phyloP scores from a whole-genome alignment of 2,113 vertebrate genomes.

The Daphoenositta chrysoptera region DNA sequence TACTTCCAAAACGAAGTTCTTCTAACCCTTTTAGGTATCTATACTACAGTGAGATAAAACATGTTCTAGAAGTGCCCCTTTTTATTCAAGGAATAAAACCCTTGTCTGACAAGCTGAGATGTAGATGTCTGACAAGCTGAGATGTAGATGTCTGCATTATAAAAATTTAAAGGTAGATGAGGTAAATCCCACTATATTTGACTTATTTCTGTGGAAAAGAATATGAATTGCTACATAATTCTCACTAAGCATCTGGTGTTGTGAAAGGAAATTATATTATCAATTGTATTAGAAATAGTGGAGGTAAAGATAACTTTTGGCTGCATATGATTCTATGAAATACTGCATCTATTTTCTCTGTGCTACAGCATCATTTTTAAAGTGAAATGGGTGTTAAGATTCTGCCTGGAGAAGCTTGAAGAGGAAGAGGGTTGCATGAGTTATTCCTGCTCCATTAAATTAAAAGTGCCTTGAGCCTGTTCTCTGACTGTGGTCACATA shows the following conservation, averaged over 20 bases:
- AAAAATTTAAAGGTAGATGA: not conserved
- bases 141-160: not conserved
- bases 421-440: not conserved
- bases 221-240: conserved; percentile 4
- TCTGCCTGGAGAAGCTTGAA: not conserved
- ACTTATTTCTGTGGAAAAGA: not conserved
- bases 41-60: not conserved
- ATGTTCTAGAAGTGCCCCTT: not conserved
- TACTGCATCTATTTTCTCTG: not conserved
- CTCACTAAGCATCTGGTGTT: not conserved
- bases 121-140: not conserved
- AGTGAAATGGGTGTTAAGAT: not conserved
- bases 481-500: not conserved
- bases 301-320: conserved; percentile 8
- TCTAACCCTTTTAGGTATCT: not conserved
- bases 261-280: not conserved
- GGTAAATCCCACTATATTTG: not conserved
- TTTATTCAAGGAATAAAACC: not conserved
- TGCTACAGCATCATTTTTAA: not conserved
- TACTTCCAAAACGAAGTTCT: not conserved
- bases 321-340: not conserved
- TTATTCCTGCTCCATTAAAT: not conserved
- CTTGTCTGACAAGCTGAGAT: not conserved
- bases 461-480: not conserved
- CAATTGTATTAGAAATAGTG: not conserved